These are phyloP conservation scores for Trichacis sp. DNA, from an alignment of 2,888 invertebrate species.

Conservation along the genomic window DNA sequence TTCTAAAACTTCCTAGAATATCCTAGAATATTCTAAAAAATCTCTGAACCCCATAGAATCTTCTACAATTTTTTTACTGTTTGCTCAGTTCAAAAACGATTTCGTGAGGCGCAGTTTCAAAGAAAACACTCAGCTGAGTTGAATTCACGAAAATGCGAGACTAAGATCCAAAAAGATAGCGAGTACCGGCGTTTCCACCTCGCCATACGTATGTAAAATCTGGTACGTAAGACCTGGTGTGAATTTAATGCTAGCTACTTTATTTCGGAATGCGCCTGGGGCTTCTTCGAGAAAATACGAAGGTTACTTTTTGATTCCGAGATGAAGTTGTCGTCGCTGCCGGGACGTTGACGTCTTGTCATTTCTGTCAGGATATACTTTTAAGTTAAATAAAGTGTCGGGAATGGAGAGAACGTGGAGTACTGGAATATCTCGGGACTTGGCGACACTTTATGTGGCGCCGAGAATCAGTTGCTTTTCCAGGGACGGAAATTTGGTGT, in stretches of 20 bases:
- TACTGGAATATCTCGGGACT: background rate
- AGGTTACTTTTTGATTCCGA: constrained; percentile 29
- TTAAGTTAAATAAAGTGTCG: background rate
- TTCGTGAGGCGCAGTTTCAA: constrained; percentile 59
- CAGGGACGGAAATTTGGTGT: background rate
- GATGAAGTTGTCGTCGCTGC: constrained; percentile 26
- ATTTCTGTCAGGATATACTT: background rate
- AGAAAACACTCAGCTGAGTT: constrained; percentile 57
- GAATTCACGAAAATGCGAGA: constrained; percentile 36
- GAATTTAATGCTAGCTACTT: constrained; percentile 33
- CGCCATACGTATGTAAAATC: constrained; percentile 28
- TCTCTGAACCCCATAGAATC: too few species aligned
- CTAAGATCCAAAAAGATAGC: too few species aligned
- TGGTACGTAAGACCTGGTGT: constrained; percentile 23
- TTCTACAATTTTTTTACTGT: constrained; percentile 49
- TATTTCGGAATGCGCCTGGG: constrained; percentile 9
- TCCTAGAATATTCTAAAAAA: too few species aligned
- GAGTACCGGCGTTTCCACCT: too few species aligned
- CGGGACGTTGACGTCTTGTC: constrained; percentile 10
- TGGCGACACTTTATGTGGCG: background rate
- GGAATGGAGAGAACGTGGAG: background rate
- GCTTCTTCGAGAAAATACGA: constrained; percentile 18
- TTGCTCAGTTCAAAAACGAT: constrained; percentile 43
- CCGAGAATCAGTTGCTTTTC: background rate
- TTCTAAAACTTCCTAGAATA: too few species aligned